These are phyloP conservation scores for Urechis unicinctus DNA, from an alignment of 2,888 invertebrate genomes.

Conservation along the genomic window DNA sequence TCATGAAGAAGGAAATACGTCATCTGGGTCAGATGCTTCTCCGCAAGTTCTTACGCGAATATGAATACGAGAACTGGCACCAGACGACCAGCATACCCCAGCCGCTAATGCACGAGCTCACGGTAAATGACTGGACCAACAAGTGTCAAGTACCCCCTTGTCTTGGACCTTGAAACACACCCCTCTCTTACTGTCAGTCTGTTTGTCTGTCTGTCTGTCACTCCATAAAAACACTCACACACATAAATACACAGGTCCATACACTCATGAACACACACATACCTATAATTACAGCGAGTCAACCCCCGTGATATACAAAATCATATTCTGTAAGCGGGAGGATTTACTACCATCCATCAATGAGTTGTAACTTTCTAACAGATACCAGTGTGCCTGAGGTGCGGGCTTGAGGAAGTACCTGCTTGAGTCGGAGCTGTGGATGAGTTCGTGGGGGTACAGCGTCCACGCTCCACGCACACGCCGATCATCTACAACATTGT, in stretches of 20 bases:
- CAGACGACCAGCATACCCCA: conserved; percentile 38
- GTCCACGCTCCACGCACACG: conserved; percentile 44
- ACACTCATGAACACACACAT: too few species aligned
- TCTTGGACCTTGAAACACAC: too few species aligned
- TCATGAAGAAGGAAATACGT: conserved; percentile 25
- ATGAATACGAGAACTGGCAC: conserved; percentile 46
- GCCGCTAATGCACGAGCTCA: conserved; percentile 40
- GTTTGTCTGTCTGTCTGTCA: too few species aligned
- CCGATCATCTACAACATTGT: conserved; percentile 48
- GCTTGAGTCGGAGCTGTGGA: conserved; percentile 46
- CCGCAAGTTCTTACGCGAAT: conserved; percentile 41
- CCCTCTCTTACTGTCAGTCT: too few species aligned
- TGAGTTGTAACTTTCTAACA: too few species aligned
- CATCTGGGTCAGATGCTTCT: conserved; percentile 31
- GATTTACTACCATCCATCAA: too few species aligned
- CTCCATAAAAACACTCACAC: too few species aligned
- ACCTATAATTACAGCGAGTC: too few species aligned
- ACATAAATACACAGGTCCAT: too few species aligned
- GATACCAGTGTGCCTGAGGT: conserved; percentile 38
- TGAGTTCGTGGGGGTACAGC: conserved; percentile 47
- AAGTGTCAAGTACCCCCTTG: too few species aligned
- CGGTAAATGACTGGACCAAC: conserved; percentile 28
- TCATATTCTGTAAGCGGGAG: too few species aligned
- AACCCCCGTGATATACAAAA: too few species aligned
- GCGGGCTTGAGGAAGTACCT: conserved; percentile 35